Percentiles rank a stretch among this genome's conserved stretches.
phyloP scores from a whole-genome alignment of 2,797 vertebrate genomes.

The Anguilla marmorata region DNA sequence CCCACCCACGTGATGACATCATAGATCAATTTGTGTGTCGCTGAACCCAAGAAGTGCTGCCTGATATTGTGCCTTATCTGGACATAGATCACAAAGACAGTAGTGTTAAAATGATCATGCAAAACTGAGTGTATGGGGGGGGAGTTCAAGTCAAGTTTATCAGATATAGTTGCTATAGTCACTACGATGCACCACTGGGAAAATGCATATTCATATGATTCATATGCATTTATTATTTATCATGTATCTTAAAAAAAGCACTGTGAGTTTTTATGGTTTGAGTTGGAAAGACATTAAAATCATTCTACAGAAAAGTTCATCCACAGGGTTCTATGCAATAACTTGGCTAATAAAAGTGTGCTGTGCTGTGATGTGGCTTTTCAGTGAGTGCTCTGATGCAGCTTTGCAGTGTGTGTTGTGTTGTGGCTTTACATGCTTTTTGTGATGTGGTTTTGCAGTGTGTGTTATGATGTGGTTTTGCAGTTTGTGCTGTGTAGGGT shows the following conservation, averaged over 20 bases:
- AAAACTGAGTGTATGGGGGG: background rate
- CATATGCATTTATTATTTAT: background rate
- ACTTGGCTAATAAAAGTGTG: background rate
- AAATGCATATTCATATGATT: background rate
- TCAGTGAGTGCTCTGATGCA: too few relatives aligned
- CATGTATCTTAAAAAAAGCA: background rate
- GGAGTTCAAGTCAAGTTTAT: background rate
- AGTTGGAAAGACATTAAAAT: background rate
- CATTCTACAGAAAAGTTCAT: background rate
- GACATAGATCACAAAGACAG: conserved; percentile 41
- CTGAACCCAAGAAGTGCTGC: conserved; percentile 81
- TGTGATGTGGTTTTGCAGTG: background rate
- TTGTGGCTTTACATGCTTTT: background rate
- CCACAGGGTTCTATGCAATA: background rate
- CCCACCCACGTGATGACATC: conserved; percentile 87
- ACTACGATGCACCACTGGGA: background rate
- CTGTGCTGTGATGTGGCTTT: background rate
- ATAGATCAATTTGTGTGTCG: conserved; percentile 80
- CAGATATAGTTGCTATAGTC: background rate
- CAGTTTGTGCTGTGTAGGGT: background rate
- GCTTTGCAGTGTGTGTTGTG: background rate
- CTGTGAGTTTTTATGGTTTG: background rate
- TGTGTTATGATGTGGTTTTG: background rate
- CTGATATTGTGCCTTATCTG: conserved; percentile 91
- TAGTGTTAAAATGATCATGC: background rate